Evolutionary conservation across 2,113 vertebrate genomes (phyloP).

Genomic region (Cavia aperea): DNA sequence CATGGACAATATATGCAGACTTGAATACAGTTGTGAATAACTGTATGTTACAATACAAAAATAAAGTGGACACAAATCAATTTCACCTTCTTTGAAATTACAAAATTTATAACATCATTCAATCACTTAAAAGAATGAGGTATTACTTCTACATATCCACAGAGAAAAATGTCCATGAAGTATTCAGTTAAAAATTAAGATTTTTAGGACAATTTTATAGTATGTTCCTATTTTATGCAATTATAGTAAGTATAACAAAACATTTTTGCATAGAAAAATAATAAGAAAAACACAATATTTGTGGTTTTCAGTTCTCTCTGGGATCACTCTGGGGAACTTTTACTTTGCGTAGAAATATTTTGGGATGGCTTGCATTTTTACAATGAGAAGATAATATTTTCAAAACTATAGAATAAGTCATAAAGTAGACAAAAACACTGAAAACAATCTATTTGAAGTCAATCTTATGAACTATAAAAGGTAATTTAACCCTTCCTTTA

Average conservation of each 20-base stretch:
- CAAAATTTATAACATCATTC: background rate
- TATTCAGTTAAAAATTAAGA: slow-evolving; percentile 21
- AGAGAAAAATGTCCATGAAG: background rate
- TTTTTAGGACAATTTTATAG: background rate
- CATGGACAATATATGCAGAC: background rate
- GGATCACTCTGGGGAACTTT: background rate
- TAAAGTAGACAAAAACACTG: background rate
- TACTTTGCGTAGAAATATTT: slow-evolving; percentile 10
- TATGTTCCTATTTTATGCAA: background rate
- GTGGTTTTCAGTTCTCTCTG: background rate
- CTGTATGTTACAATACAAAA: slow-evolving; percentile 11
- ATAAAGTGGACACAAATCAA: background rate
- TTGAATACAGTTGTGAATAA: background rate
- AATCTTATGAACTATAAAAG: background rate
- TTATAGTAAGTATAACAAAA: slow-evolving; percentile 20
- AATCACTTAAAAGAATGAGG: background rate
- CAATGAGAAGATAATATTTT: slow-evolving; percentile 26
- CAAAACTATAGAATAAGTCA: slow-evolving; percentile 18
- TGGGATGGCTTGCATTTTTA: slow-evolving; percentile 27
- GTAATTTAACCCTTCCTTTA: background rate
- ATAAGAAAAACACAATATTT: background rate
- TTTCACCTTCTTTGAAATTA: background rate
- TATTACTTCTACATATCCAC: background rate
- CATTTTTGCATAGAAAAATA: slow-evolving; percentile 12
- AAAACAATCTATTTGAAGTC: slow-evolving; percentile 25